phyloP scores from a whole-genome alignment of 2,113 vertebrate species.

The Pollimyrus isidori region DNA sequence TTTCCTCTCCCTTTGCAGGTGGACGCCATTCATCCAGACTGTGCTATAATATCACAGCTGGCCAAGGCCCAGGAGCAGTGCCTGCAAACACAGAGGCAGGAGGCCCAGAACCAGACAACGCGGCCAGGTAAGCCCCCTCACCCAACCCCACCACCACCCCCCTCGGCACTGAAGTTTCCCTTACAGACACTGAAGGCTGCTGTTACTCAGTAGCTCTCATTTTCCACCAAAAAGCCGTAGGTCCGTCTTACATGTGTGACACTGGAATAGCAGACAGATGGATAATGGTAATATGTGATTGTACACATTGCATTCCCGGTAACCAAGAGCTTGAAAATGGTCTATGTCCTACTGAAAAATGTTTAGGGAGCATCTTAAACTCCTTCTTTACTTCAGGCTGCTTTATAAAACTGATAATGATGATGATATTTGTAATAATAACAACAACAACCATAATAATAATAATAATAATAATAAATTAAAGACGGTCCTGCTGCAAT shows the following conservation, averaged over 20 bases:
- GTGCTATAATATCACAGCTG: slow-evolving; percentile 54
- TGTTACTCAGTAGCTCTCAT: not conserved
- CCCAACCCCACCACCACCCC: not conserved
- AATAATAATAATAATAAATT: not conserved
- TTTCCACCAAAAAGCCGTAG: not conserved
- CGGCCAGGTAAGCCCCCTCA: slow-evolving; percentile 33
- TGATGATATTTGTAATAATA: not conserved
- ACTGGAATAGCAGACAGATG: not conserved
- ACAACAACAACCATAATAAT: not conserved
- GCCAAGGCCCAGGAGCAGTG: slow-evolving; percentile 57
- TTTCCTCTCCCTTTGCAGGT: slow-evolving; percentile 30
- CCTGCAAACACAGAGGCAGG: slow-evolving; percentile 36
- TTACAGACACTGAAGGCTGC: not conserved
- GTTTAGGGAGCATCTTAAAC: not conserved
- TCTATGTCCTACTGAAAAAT: not conserved
- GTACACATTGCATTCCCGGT: not conserved
- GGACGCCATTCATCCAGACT: slow-evolving; percentile 60
- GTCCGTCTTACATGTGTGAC: not conserved
- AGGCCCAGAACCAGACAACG: slow-evolving; percentile 37
- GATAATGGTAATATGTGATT: not conserved
- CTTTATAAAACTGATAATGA: not conserved
- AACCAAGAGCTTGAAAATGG: not conserved
- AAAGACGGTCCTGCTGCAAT: not conserved
- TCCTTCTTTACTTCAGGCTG: not conserved
- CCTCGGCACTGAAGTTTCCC: not conserved